phyloP scores from a whole-genome alignment of 1,140 invertebrate species.

The Apolygus lucorum region DNA sequence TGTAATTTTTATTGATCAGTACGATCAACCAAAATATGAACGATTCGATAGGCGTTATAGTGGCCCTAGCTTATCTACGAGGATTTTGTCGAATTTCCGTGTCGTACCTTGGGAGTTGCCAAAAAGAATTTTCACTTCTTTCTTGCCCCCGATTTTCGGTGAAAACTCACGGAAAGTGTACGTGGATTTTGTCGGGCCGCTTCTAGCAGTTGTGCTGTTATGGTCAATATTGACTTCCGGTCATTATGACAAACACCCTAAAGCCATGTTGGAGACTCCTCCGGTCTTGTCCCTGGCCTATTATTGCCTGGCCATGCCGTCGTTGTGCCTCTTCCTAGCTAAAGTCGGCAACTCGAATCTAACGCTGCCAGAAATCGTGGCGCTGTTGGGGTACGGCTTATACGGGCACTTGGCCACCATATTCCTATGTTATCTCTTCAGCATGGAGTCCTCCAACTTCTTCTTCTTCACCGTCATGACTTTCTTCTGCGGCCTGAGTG shows the following conservation, averaged over 20 bases:
- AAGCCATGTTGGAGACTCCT: slow-evolving; percentile 30
- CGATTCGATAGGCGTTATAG: slow-evolving; percentile 20
- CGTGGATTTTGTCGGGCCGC: slow-evolving; percentile 42
- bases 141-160: slow-evolving; percentile 39
- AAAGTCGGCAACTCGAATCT: slow-evolving; percentile 37
- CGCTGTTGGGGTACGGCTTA: slow-evolving; percentile 42
- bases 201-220: slow-evolving; percentile 38
- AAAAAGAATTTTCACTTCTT: slow-evolving; percentile 39
- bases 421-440: slow-evolving; percentile 38
- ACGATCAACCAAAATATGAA: slow-evolving; percentile 27
- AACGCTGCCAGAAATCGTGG: slow-evolving; percentile 38
- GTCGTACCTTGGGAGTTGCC: slow-evolving; percentile 37
- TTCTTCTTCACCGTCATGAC: slow-evolving; percentile 41
- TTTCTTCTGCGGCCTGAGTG: slow-evolving; percentile 42
- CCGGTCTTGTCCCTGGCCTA: slow-evolving; percentile 36
- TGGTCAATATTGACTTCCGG: slow-evolving; percentile 38
- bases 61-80: slow-evolving; percentile 16
- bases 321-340: slow-evolving; percentile 36
- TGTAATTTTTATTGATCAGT: slow-evolving; percentile 33
- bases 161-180: slow-evolving; percentile 37
- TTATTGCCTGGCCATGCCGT: slow-evolving; percentile 38
- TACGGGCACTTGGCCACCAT: slow-evolving; percentile 44
- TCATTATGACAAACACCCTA: slow-evolving; percentile 37
- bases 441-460: slow-evolving; percentile 38
- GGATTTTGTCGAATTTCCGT: slow-evolving; percentile 24